Conservation (phyloP, 2,113 vertebrate species). For the Gulo gulo region DNA sequence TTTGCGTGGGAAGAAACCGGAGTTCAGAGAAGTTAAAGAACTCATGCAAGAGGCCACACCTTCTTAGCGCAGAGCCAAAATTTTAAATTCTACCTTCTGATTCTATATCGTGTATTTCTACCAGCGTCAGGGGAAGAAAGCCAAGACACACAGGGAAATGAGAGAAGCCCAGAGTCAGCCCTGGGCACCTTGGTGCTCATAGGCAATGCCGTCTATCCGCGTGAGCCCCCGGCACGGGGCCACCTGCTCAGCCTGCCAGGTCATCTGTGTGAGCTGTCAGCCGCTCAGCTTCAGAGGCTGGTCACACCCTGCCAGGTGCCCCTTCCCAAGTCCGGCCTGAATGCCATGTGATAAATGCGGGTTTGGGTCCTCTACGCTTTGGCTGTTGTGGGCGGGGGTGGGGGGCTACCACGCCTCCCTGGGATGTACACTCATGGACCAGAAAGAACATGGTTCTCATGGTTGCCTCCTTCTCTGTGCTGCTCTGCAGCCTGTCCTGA, state of each 20-base stretch:
- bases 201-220: not conserved
- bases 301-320: not conserved
- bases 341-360: not conserved
- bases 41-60: not conserved
- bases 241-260: not conserved
- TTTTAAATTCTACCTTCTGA: not conserved
- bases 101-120: not conserved
- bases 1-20: rapidly evolving
- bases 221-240: not conserved
- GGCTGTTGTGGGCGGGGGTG: not conserved
- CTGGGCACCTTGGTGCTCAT: not conserved
- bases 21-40: not conserved
- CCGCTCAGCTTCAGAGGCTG: rapidly evolving
- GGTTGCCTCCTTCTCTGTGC: not conserved
- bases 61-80: not conserved
- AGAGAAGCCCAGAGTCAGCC: not conserved
- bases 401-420: not conserved
- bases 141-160: not conserved
- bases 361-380: not conserved
- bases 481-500: not conserved
- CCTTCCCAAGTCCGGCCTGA: not conserved
- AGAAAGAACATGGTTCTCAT: not conserved
- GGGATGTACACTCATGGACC: not conserved
- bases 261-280: not conserved
- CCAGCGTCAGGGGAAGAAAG: not conserved